Conservation (phyloP, 2,113 vertebrate species). For the Pituophis catenifer region DNA sequence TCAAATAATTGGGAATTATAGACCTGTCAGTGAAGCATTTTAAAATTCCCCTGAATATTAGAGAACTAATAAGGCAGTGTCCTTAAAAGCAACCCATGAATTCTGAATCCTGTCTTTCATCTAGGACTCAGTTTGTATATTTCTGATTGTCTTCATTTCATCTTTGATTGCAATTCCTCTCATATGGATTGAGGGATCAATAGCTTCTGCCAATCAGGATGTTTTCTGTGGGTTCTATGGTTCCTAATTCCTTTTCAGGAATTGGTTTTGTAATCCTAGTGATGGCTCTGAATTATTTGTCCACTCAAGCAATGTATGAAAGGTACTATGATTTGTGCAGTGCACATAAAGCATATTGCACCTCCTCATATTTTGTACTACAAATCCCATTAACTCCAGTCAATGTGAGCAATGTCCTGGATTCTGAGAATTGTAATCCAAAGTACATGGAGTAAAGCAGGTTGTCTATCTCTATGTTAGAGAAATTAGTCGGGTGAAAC, state of each 20-base stretch:
- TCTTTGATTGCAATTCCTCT: background rate
- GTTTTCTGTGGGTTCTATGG: background rate
- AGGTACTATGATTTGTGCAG: background rate
- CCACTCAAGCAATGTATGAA: background rate
- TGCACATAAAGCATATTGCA: background rate
- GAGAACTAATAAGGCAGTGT: background rate
- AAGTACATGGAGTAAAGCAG: background rate
- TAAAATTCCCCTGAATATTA: accelerated
- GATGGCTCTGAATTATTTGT: background rate
- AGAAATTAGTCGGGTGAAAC: background rate
- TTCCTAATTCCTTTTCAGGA: background rate
- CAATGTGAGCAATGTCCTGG: background rate
- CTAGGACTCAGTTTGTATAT: background rate
- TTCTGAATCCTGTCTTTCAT: background rate
- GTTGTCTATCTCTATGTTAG: background rate
- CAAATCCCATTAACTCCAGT: background rate
- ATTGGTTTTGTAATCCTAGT: background rate
- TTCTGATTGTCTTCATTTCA: background rate
- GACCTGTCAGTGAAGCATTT: background rate
- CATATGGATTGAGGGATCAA: background rate
- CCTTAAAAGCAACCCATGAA: constrained; percentile 1
- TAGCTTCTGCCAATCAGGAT: background rate
- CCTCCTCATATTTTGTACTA: background rate
- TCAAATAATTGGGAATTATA: background rate
- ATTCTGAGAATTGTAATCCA: background rate